These are phyloP conservation scores for Notamacropus eugenii DNA, from an alignment of 2,797 vertebrate species.

Conservation along the genomic window DNA sequence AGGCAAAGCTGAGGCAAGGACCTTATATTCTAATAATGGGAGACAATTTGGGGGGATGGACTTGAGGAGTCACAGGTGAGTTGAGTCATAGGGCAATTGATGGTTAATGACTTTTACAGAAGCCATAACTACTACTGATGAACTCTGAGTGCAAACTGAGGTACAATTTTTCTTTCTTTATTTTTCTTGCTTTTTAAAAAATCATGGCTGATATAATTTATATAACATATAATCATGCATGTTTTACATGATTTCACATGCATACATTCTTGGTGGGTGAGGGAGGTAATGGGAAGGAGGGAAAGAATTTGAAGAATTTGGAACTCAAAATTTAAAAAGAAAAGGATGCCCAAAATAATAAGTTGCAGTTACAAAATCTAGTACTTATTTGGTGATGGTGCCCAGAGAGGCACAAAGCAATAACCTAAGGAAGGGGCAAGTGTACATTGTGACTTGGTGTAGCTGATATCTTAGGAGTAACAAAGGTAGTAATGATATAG, in stretches of 20 bases:
- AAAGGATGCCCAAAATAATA: background rate
- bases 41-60: background rate
- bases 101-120: background rate
- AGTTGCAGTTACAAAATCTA: background rate
- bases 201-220: background rate
- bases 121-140: background rate
- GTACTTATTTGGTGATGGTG: background rate
- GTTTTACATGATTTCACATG: background rate
- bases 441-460: background rate
- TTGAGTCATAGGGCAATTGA: background rate
- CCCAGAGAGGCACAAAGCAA: background rate
- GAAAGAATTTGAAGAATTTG: background rate
- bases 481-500: background rate
- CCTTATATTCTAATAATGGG: background rate
- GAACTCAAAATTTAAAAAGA: background rate
- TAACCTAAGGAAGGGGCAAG: background rate
- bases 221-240: background rate
- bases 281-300: background rate
- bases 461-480: background rate
- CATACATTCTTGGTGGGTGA: background rate
- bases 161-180: background rate
- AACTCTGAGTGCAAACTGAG: background rate
- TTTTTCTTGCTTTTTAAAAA: background rate
- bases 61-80: background rate
- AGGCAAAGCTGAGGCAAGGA: background rate